Evolutionary conservation across 2,888 invertebrate genomes (phyloP), one percentile per base, ranked within the genome.

Genomic region (Nemurella pictetii): DNA sequence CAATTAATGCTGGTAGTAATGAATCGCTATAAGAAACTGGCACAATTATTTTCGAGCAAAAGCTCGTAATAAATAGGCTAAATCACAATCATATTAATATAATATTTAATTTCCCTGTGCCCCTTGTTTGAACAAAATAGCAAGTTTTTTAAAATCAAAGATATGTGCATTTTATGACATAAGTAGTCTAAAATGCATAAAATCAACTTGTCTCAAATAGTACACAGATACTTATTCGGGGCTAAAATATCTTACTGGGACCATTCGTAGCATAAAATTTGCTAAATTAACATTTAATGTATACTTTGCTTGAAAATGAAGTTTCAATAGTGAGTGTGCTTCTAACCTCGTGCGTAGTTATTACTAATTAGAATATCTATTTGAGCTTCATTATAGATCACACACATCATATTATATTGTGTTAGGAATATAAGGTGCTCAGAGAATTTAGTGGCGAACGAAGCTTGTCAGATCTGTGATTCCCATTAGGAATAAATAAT

Each of bases 391-490:
- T 55, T 20, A 55, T 55, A 55, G 55, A 20, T 55, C 55, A 55
- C 55, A 20, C 15, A 55, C n/a, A n/a, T n/a, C n/a, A 55, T 55
- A 55, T 55, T n/a, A 55, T 2, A 55, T 55, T 55, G 55, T 55
- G 20, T 55, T 55, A 55, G 55, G 20, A 55, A 55, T 55, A 12
- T 55, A 55, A 55, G 55, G 55, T 55, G 55, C 78, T 15, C 75
- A 75, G 29, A 75, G 15, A 78, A 27, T 29, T 30, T 78, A 78
- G 30, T 27, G 78, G n/a, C 29, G 28, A 30, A 78, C 20, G 77
- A 78, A 78, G 78, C 30, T 78, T 78, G 30, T 78, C 78, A 78
- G 78, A 78, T 78, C 78, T 78, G 78, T 78, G 78, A 78, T 78
- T 78, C 30, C 78, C 30, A 29, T 4, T 78, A 78, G 30, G 78